Evolutionary conservation across 2,797 vertebrate genomes (phyloP).

Genomic region (Nyctibius grandis): DNA sequence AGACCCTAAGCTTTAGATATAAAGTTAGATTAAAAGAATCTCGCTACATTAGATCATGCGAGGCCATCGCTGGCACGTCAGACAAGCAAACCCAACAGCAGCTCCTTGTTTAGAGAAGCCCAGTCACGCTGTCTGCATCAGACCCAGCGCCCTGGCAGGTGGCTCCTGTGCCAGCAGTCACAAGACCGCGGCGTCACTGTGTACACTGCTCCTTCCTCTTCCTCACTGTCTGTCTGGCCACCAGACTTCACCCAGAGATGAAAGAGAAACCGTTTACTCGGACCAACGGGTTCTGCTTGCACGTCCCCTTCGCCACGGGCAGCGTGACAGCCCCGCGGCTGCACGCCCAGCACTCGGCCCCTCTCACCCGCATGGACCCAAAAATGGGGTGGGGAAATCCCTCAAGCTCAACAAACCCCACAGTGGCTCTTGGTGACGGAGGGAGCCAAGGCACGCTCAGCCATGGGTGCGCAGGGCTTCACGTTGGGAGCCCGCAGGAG

Average conservation of each 20-base stretch:
- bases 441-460: background rate
- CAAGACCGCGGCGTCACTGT: background rate
- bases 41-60: fast-evolving
- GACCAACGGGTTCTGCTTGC: background rate
- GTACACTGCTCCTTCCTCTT: background rate
- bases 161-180: slow-evolving; percentile 14
- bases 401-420: background rate
- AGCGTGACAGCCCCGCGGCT: background rate
- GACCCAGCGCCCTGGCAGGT: background rate
- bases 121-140: background rate
- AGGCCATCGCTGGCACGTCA: background rate
- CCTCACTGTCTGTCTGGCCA: background rate
- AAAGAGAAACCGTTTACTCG: background rate
- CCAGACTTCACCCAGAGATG: background rate
- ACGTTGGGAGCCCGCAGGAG: background rate
- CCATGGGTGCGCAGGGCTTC: no score
- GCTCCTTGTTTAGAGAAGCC: background rate
- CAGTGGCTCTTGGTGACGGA: background rate
- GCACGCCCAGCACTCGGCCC: background rate
- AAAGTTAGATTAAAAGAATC: background rate
- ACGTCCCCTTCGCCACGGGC: background rate
- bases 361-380: fast-evolving
- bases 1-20: background rate
- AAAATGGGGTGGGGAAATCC: background rate
- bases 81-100: background rate